Base-by-base conservation (phyloP, 2,113 vertebrate genomes). In the Malaclemys terrapin region DNA sequence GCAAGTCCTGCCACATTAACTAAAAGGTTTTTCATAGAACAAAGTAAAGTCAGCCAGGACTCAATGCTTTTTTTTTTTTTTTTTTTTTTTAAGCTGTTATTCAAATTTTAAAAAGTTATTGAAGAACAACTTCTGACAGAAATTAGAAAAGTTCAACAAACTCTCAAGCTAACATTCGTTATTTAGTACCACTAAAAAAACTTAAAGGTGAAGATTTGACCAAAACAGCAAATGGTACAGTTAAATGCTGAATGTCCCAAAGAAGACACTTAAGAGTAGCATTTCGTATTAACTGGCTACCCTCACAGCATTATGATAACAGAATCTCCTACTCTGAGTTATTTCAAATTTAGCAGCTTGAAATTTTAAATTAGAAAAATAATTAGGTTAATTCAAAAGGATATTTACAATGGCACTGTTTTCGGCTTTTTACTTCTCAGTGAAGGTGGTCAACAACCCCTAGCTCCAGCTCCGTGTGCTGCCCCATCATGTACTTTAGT, bases 351-450 rank as follows among this genome's bases (percentile, higher is more conserved):
- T 19, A 17, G n/a, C 35, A 72, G 65, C 65, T 72, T 72, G n/a
- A 27, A 92, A 94, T 38, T 50, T 85, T 25, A 47, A 45, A 78
- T 78, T 12, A 83, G 79, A 92, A 50, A 91, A 1, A 24, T 5
- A 76, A 84, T 42, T 54, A 79, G 65, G 19, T 72, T 38, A 10
- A 12, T 89, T 53, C 80, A 62, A 94, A 96, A 96, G 94, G 22
- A 97, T 95, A 97, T 97, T 97, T 97, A 97, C 97, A 97, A 91
- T 88, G 95, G 80, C 42, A 93, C 2, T 95, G 97, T 97, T 97
- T 97, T 97, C 97, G 96, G 97, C 97, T 96, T 95, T 93, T 81
- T 65, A 10, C 53, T 88, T 83, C 12, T 69, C 83, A 76, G 65
- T 84, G 45, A 47, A 69, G 1, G n/a, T 38, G 56, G 4, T 75